Evolutionary conservation across 1,140 invertebrate species (phyloP).

Genomic region (Daktulosphaira vitifoliae): DNA sequence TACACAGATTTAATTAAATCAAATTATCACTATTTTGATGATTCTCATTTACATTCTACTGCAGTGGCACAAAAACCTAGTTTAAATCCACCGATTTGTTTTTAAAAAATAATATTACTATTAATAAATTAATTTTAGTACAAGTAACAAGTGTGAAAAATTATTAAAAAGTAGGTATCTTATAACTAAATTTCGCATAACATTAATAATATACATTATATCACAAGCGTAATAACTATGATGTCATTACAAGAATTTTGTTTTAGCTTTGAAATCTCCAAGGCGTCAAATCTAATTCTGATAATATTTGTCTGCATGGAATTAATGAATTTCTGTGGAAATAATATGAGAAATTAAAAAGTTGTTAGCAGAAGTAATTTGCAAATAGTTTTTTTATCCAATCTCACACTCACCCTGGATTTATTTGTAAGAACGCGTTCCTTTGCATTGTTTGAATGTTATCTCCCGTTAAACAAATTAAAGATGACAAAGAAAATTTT

Average conservation of each 20-base stretch:
- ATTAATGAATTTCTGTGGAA: not conserved
- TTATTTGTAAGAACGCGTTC: slow-evolving; percentile 52
- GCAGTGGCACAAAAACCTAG: too few species aligned
- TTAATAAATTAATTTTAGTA: slow-evolving; percentile 21
- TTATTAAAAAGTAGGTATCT: slow-evolving; percentile 6
- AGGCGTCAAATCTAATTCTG: slow-evolving; percentile 12
- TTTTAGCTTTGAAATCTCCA: slow-evolving; percentile 29
- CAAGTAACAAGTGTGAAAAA: not conserved
- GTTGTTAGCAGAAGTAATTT: too few species aligned
- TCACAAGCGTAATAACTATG: slow-evolving; percentile 16
- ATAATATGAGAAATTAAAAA: too few species aligned
- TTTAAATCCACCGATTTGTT: not conserved
- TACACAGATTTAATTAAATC: too few species aligned
- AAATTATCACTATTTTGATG: not conserved
- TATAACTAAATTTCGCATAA: not conserved
- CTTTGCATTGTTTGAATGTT: slow-evolving; percentile 65
- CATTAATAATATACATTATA: slow-evolving; percentile 1
- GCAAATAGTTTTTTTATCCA: too few species aligned
- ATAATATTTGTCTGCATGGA: slow-evolving; percentile 17
- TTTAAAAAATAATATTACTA: slow-evolving; percentile 3
- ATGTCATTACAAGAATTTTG: too few species aligned
- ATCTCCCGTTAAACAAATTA: slow-evolving; percentile 83
- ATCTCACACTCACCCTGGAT: slow-evolving; percentile 47
- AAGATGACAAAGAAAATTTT: slow-evolving; percentile 68
- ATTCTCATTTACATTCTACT: not conserved